Percentiles rank a stretch among this genome's conserved stretches.
phyloP scores from a whole-genome alignment of 2,797 vertebrate genomes.

The Cottoperca gobio region DNA sequence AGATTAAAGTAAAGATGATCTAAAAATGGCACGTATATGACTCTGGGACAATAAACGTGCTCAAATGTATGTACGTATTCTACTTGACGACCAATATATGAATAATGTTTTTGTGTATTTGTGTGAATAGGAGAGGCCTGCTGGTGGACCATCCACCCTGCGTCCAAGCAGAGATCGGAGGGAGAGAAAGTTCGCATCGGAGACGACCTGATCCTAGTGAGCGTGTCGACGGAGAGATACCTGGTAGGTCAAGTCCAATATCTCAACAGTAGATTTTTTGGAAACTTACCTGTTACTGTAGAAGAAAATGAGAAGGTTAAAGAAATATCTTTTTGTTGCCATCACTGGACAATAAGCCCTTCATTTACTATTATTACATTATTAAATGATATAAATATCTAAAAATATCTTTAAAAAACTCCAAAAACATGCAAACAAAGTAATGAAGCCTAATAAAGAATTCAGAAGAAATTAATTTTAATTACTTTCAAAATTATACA shows the following conservation, averaged over 20 bases:
- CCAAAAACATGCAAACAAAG: neutral
- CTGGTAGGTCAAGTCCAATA: slow-evolving; percentile 85
- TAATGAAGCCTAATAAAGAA: neutral
- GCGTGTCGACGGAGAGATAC: slow-evolving; percentile 97
- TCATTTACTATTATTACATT: neutral
- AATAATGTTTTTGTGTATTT: slow-evolving; percentile 2
- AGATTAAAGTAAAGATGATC: slow-evolving; percentile 4
- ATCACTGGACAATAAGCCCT: neutral
- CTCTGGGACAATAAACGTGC: neutral
- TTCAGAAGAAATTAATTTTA: neutral
- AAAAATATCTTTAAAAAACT: neutral
- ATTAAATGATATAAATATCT: neutral
- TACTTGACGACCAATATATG: neutral
- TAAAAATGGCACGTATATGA: neutral
- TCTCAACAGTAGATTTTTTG: neutral
- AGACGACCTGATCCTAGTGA: slow-evolving; percentile 98
- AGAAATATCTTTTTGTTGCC: neutral
- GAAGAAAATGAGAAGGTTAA: neutral
- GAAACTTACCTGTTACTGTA: neutral
- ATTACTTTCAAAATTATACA: neutral
- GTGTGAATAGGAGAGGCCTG: slow-evolving; percentile 91
- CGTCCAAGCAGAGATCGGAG: slow-evolving; percentile 98
- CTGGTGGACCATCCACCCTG: slow-evolving; percentile 99
- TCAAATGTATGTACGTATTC: neutral
- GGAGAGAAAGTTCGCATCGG: slow-evolving; percentile 99